Evolutionary conservation across 2,888 invertebrate genomes (phyloP).

Genomic region (Nipponacmea schrenckii): DNA sequence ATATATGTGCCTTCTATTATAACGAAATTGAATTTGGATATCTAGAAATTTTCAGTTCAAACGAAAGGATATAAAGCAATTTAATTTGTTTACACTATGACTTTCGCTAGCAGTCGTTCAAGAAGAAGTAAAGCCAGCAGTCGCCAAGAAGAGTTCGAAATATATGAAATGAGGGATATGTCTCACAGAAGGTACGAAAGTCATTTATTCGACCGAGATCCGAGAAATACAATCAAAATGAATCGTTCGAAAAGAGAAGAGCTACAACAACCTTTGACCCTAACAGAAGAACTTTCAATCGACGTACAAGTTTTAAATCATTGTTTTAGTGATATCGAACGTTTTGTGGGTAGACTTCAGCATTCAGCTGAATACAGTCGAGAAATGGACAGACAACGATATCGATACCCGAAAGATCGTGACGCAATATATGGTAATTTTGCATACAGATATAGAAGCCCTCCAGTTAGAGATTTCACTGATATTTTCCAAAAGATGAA

Average conservation of each 20-base stretch:
- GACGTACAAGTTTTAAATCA: constrained; percentile 92
- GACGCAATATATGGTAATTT: constrained; percentile 81
- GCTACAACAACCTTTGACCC: constrained; percentile 81
- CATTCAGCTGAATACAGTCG: constrained; percentile 95
- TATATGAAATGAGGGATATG: no score
- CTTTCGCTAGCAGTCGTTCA: no score
- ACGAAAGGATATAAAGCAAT: no score
- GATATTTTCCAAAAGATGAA: constrained; percentile 99
- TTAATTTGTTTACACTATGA: no score
- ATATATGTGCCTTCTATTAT: no score
- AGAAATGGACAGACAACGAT: constrained; percentile 86
- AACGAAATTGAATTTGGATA: no score
- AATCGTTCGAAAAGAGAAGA: constrained; percentile 73
- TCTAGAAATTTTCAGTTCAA: no score
- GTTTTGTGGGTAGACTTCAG: constrained; percentile 96
- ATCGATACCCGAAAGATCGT: constrained; percentile 43
- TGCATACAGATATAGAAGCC: constrained; percentile 92
- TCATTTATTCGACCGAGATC: background rate
- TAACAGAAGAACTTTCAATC: constrained; percentile 92
- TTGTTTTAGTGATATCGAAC: constrained; percentile 99
- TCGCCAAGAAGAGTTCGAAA: no score
- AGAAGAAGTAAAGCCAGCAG: no score
- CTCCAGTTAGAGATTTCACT: constrained; percentile 93
- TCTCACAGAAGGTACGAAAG: no score
- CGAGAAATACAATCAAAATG: background rate